Evolutionary conservation across 2,113 vertebrate species (phyloP).

Genomic region (rat (Rattus norvegicus)): DNA sequence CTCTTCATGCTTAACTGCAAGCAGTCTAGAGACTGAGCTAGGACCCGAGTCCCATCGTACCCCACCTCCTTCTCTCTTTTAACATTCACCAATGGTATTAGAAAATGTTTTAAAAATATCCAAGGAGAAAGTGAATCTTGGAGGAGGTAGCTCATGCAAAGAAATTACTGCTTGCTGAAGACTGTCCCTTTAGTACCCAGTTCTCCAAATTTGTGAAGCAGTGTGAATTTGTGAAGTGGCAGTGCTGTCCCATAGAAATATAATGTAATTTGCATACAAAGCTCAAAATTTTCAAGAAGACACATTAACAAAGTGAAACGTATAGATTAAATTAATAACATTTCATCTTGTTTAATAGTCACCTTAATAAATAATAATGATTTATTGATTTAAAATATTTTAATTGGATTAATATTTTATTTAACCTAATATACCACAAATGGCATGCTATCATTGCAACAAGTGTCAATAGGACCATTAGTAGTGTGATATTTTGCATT

Average conservation of each 20-base stretch:
- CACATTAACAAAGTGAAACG: constrained; percentile 44
- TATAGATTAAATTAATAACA: background rate
- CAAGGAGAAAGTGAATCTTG: background rate
- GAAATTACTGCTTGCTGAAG: background rate
- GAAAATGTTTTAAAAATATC: background rate
- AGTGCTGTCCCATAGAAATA: background rate
- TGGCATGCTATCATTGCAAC: background rate
- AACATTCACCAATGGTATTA: background rate
- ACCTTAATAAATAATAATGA: background rate
- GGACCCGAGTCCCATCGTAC: background rate
- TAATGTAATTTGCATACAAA: background rate
- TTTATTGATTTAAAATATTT: background rate
- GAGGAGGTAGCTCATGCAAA: background rate
- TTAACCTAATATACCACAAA: background rate
- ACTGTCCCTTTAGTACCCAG: background rate
- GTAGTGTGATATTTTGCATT: background rate
- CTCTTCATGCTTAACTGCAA: background rate
- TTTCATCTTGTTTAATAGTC: background rate
- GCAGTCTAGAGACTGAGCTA: background rate
- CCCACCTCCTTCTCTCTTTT: background rate
- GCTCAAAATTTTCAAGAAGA: background rate
- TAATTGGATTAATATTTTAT: background rate
- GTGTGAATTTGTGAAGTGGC: background rate
- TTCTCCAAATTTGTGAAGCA: background rate
- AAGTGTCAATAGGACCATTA: background rate